phyloP scores from a whole-genome alignment of 2,888 invertebrate genomes.

The Eumerus sabulonum region DNA sequence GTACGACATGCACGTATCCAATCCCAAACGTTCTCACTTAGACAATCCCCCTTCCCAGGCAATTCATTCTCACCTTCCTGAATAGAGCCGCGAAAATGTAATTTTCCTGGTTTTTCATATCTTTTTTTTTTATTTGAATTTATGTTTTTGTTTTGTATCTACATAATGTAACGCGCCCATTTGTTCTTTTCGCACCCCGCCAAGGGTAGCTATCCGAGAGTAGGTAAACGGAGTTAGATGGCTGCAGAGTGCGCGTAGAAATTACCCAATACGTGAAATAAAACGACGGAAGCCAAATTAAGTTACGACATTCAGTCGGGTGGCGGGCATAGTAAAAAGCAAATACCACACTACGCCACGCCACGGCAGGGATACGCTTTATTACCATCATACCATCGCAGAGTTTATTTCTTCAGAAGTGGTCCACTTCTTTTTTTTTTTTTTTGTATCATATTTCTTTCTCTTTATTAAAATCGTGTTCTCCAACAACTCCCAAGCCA shows the following conservation, averaged over 20 bases:
- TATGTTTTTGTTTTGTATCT: conserved; percentile 43
- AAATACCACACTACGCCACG: not conserved
- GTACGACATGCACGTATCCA: too few relatives aligned
- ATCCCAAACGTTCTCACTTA: too few relatives aligned
- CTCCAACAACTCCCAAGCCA: conserved; percentile 31
- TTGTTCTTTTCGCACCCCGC: not conserved
- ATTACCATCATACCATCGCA: conserved; percentile 44
- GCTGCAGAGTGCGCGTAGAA: conserved; percentile 36
- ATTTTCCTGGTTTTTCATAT: conserved; percentile 25
- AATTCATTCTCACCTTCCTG: not conserved
- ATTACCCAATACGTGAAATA: conserved; percentile 53
- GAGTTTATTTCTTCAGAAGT: conserved; percentile 56
- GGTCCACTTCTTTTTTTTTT: conserved; percentile 43
- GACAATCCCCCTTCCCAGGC: too few relatives aligned
- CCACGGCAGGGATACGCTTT: conserved; percentile 39
- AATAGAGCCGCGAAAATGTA: conserved; percentile 28
- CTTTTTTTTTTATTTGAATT: conserved; percentile 30
- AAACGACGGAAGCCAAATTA: conserved; percentile 55
- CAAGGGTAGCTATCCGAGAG: conserved; percentile 3
- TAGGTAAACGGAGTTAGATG: conserved; percentile 7
- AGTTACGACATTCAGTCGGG: conserved; percentile 51
- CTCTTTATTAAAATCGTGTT: conserved; percentile 66
- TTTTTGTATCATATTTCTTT: conserved; percentile 55
- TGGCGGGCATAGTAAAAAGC: conserved; percentile 3
- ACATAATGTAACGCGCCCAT: conserved; percentile 27